Evolutionary conservation across 2,888 invertebrate genomes (phyloP).

Genomic region (Dasypogon diadema): DNA sequence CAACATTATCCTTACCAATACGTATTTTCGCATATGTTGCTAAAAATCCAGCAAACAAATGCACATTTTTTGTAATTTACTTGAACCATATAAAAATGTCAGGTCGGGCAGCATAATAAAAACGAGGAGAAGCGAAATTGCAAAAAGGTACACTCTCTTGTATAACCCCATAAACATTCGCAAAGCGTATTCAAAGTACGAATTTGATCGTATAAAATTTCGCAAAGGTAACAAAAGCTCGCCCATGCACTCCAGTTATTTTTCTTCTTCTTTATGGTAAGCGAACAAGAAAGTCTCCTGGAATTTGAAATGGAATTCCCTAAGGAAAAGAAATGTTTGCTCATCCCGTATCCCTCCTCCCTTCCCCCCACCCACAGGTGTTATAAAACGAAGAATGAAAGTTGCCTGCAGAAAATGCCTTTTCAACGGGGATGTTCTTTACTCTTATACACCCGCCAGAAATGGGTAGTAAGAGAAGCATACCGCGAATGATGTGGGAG

Average conservation of each 20-base stretch:
- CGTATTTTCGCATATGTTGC: too few species aligned
- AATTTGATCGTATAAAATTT: conserved; percentile 48
- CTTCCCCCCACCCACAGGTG: background rate
- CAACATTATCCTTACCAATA: too few species aligned
- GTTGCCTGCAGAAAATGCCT: conserved; percentile 46
- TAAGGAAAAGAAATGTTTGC: conserved; percentile 38
- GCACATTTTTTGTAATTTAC: conserved; percentile 38
- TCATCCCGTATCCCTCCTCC: background rate
- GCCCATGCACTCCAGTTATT: conserved; percentile 45
- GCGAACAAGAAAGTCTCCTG: conserved; percentile 24
- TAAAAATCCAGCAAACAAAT: conserved; percentile 17
- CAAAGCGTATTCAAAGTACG: conserved; percentile 45
- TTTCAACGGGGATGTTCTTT: conserved; percentile 24
- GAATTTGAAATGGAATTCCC: conserved; percentile 45
- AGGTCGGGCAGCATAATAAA: conserved; percentile 21
- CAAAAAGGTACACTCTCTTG: background rate
- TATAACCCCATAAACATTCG: conserved; percentile 26
- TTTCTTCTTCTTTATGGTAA: conserved; percentile 41
- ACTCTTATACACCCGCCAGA: background rate
- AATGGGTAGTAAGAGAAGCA: background rate
- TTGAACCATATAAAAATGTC: conserved; percentile 47
- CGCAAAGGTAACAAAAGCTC: conserved; percentile 34
- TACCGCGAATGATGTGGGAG: background rate
- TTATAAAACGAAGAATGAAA: conserved; percentile 23
- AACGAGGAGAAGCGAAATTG: background rate